Evolutionary conservation across 2,888 invertebrate species (phyloP), one percentile per base, ranked within the genome.

Genomic region (Conomelus anceps): DNA sequence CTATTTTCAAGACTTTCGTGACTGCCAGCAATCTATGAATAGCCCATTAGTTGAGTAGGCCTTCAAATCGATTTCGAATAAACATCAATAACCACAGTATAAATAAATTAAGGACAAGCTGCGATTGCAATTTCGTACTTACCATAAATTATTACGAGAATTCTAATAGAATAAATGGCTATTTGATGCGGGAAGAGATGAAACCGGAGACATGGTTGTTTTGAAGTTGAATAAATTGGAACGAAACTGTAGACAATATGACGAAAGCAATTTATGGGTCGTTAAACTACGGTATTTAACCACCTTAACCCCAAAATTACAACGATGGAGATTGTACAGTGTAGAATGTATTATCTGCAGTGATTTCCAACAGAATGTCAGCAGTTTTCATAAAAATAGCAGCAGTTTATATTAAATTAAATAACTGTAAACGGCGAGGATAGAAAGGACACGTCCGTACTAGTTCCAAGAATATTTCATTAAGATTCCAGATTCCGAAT

Each of bases 211-310:
- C 63, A n/a, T 63, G 63, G n/a, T 63, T 63, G n/a, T 63, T 63
- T 63, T 63, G 13, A 63, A 63, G 63, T n/a, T 63, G 1, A 86
- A 86, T 86, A 26, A 86, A 86, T 86, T 86, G 22, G 29, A 29
- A 86, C 24, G 22, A 17, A 86, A 26, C 86, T 26, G 86, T 86
- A 86, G 4, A 26, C 1, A 63, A n/a, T 63, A 29, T 86, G 86
- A 86, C 86, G 86, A 86, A 86, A 86, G 86, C 86, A 86, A 86
- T 86, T 86, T 86, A 24, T 23, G 29, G 86, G 86, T 86, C 86
- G 86, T 86, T 26, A 24, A 20, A 86, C 86, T 29, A n/a, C n/a
- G n/a, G n/a, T n/a, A 86, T 86, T 29, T 17, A 86, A 24, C 29
- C 22, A 86, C n/a, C 86, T 86, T 86, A 86, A 86, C 86, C 86